phyloP scores from a whole-genome alignment of 2,113 vertebrate genomes.

The Catharus bicknelli region DNA sequence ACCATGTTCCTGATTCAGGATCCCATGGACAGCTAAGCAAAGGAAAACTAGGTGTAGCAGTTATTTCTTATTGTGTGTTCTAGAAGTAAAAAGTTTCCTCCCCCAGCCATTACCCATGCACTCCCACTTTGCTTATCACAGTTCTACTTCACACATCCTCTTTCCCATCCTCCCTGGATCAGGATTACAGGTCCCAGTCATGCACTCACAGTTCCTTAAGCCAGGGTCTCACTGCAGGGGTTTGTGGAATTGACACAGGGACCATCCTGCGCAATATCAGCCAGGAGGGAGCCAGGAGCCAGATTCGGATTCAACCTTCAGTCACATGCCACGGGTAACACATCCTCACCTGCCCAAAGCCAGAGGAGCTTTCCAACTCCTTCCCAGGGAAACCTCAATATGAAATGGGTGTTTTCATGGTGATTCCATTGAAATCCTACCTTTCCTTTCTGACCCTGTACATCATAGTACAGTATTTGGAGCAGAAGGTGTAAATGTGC shows the following conservation, averaged over 20 bases:
- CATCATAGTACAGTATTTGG: background rate
- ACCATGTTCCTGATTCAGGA: background rate
- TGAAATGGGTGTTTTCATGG: background rate
- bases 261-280: background rate
- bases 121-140: background rate
- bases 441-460: background rate
- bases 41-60: background rate
- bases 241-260: background rate
- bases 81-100: background rate
- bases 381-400: fast-evolving
- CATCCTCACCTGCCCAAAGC: background rate
- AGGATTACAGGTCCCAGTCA: background rate
- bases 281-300: background rate
- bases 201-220: background rate
- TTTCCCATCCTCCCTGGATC: fast-evolving
- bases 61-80: background rate
- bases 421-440: background rate
- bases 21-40: background rate
- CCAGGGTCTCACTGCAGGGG: background rate
- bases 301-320: background rate
- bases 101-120: background rate
- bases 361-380: background rate
- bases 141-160: background rate
- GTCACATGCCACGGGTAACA: fast-evolving
- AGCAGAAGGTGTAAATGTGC: background rate